These are phyloP conservation scores for Chelmon rostratus DNA, from an alignment of 2,797 vertebrate genomes.

Conservation along the genomic window DNA sequence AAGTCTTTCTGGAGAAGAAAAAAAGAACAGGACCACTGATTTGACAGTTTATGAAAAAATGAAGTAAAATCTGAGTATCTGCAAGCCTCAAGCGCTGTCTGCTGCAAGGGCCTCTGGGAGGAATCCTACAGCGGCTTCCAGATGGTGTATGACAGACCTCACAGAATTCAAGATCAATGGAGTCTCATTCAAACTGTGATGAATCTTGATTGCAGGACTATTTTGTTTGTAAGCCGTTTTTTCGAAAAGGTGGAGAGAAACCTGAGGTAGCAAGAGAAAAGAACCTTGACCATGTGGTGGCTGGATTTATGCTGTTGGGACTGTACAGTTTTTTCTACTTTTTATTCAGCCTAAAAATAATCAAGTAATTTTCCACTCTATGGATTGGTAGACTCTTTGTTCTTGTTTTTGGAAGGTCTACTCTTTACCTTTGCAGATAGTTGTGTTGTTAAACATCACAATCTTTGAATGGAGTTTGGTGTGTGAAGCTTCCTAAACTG, in stretches of 20 bases:
- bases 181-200: constrained; percentile 29
- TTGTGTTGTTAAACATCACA: no score
- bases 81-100: constrained; percentile 35
- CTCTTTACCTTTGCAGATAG: no score
- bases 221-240: constrained; percentile 20
- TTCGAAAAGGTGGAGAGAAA: not conserved
- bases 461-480: no score
- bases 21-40: constrained; percentile 16
- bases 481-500: no score
- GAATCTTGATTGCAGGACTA: constrained; percentile 25
- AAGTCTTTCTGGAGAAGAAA: not conserved
- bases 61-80: constrained; percentile 26
- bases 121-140: constrained; percentile 46
- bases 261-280: not conserved
- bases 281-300: not conserved
- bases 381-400: not conserved
- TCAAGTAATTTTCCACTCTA: not conserved
- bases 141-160: constrained; percentile 43
- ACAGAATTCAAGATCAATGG: constrained; percentile 55
- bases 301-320: not conserved
- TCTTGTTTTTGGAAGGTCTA: no score
- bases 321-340: not conserved
- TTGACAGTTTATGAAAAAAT: constrained; percentile 39
- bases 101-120: constrained; percentile 34
- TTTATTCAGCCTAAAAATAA: not conserved